A percentile compares a stretch with the other conserved stretches of the same genome.
Conservation (phyloP, 2,113 vertebrate genomes). For the Melierax canorus region DNA sequence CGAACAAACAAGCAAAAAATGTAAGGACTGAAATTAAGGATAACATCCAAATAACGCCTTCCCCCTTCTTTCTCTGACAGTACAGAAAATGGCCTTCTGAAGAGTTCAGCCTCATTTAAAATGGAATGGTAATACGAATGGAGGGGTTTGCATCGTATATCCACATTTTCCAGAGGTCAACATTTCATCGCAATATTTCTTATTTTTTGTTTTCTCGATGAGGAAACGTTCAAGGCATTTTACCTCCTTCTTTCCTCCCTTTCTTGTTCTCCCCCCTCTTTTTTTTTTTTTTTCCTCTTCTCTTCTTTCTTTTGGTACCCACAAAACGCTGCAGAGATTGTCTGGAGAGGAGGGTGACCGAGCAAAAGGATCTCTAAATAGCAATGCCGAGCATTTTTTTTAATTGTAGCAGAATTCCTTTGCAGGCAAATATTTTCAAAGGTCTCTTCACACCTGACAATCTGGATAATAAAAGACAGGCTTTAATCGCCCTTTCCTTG, state of each 20-base stretch:
- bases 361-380: constrained; percentile 15
- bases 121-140: not conserved
- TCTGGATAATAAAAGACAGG: not conserved
- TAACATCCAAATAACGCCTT: not conserved
- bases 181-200: not conserved
- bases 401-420: constrained; percentile 9
- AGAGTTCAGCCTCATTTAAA: constrained; percentile 2
- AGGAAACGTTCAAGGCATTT: not conserved
- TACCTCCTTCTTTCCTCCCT: not conserved
- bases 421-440: constrained; percentile 37
- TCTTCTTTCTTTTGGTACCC: not conserved
- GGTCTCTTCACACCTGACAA: constrained; percentile 14
- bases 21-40: not conserved
- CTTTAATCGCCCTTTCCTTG: not conserved
- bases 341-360: not conserved
- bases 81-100: constrained; percentile 3
- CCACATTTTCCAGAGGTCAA: constrained; percentile 16
- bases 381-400: not conserved
- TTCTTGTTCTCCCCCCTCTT: not conserved
- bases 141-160: not conserved
- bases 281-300: no score
- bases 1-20: not conserved
- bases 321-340: constrained; percentile 48
- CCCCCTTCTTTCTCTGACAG: not conserved
- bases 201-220: not conserved